Percentiles rank a stretch among this genome's conserved stretches.
Evolutionary conservation across 2,888 invertebrate species (phyloP).

Genomic region (Aphelenchoides bicaudatus): DNA sequence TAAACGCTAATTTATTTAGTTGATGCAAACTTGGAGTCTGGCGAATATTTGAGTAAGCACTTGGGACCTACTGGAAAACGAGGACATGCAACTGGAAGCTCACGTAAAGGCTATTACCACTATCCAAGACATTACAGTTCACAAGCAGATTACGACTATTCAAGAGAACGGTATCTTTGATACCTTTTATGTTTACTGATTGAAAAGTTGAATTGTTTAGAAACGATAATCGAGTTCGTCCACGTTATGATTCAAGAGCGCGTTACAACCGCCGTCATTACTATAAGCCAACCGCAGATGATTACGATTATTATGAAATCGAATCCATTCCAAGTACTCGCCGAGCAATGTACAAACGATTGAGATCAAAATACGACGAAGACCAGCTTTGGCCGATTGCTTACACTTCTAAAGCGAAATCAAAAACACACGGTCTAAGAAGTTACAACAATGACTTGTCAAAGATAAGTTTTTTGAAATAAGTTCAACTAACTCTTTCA

Average conservation of each 20-base stretch:
- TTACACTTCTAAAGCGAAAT: conserved; percentile 26
- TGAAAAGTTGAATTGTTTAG: conserved; percentile 2
- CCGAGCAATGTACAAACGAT: conserved; percentile 19
- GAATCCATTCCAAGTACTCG: conserved; percentile 24
- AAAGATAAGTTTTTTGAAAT: background rate
- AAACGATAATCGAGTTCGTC: background rate
- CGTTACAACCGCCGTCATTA: conserved; percentile 18
- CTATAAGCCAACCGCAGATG: conserved; percentile 30
- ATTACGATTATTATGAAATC: conserved; percentile 34
- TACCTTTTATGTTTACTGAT: background rate
- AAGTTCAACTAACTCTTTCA: background rate
- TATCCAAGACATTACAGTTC: background rate
- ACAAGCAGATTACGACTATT: conserved; percentile 7
- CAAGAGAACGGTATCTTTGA: conserved; percentile 3
- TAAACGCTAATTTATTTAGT: background rate
- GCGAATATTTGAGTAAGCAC: conserved; percentile 16
- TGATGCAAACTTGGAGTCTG: conserved; percentile 17
- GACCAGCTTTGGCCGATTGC: conserved; percentile 40
- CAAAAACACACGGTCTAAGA: background rate
- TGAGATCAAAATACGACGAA: conserved; percentile 21
- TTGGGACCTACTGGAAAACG: background rate
- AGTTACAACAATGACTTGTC: conserved; percentile 10
- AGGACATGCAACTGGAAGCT: background rate
- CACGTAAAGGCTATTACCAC: background rate
- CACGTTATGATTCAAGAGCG: background rate